Percentiles rank a stretch among this genome's conserved stretches.
phyloP scores from a whole-genome alignment of 2,797 vertebrate genomes.

The Pseudomugil tenellus region DNA sequence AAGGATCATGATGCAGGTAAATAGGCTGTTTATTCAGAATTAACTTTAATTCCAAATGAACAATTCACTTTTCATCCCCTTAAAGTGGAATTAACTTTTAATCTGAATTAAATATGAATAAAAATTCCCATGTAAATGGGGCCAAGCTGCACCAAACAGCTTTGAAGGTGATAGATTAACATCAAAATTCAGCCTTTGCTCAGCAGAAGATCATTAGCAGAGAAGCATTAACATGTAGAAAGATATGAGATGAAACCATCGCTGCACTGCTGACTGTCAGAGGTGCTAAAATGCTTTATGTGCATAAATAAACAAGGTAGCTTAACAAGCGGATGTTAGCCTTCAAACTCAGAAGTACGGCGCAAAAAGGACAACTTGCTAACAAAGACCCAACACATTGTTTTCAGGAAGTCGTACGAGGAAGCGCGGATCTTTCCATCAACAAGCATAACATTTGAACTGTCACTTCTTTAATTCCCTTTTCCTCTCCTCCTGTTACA shows the following conservation, averaged over 20 bases:
- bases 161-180: background rate
- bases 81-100: too few species aligned
- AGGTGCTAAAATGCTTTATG: background rate
- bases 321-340: conserved; percentile 10
- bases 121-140: too few species aligned
- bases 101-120: too few species aligned
- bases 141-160: too few species aligned
- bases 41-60: too few species aligned
- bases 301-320: conserved; percentile 7
- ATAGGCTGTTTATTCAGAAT: too few species aligned
- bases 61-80: too few species aligned
- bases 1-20: too few species aligned
- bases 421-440: too few species aligned
- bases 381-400: background rate
- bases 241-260: background rate
- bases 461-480: conserved; percentile 5
- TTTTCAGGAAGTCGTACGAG: conserved; percentile 25
- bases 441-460: conserved; percentile 44
- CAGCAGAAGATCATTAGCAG: background rate
- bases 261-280: background rate
- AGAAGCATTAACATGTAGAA: background rate
- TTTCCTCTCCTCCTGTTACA: background rate
- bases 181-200: background rate
- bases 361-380: conserved; percentile 1
- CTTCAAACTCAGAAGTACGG: conserved; percentile 11